Conservation (phyloP, 2,113 vertebrate species). For the Anser brachyrhynchus region DNA sequence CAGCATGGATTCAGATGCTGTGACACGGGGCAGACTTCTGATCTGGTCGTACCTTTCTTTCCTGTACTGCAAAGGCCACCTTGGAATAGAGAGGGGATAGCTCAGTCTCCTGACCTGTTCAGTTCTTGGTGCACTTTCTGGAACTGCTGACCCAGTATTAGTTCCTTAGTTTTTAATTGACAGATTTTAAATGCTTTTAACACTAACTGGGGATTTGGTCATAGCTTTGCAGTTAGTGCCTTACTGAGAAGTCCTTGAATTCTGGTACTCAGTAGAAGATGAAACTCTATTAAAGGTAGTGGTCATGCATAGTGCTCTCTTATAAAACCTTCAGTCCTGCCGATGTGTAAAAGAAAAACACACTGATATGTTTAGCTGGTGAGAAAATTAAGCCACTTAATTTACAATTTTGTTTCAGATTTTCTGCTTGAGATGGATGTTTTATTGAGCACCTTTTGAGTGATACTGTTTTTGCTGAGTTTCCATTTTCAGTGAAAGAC, state of each 20-base stretch:
- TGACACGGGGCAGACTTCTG: background rate
- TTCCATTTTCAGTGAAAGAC: background rate
- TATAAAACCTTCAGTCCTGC: background rate
- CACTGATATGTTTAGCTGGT: background rate
- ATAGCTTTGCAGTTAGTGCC: background rate
- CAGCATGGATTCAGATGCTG: background rate
- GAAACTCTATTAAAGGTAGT: background rate
- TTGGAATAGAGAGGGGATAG: background rate
- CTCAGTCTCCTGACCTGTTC: background rate
- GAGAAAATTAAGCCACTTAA: background rate
- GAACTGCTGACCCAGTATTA: background rate
- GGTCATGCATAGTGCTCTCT: background rate
- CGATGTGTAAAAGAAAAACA: background rate
- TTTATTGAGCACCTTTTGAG: background rate
- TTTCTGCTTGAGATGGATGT: background rate
- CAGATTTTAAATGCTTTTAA: background rate
- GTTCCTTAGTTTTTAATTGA: no score
- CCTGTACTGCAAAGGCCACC: background rate
- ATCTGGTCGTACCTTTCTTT: fast-evolving
- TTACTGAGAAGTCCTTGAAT: background rate
- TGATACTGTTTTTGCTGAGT: fast-evolving
- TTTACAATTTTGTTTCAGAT: background rate
- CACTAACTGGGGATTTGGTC: background rate
- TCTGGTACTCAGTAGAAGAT: background rate
- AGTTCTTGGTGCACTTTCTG: background rate